These are phyloP conservation scores for Pseudomyrmex sp. DNA, from an alignment of 1,140 invertebrate species.

Conservation along the genomic window DNA sequence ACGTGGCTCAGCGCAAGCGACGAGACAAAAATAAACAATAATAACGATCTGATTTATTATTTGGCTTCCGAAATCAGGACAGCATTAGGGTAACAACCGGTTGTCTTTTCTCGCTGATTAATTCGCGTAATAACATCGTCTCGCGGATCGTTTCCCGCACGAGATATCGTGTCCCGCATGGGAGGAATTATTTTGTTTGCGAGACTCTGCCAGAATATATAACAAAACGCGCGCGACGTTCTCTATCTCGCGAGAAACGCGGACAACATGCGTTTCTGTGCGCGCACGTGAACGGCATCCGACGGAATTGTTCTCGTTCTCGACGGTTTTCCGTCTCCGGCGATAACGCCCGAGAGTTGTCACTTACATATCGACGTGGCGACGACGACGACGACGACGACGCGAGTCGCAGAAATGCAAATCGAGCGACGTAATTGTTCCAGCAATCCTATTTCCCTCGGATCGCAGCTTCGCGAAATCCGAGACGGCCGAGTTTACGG, in stretches of 20 bases:
- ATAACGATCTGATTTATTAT: constrained; percentile 51
- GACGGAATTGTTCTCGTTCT: constrained; percentile 20
- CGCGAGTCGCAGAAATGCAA: constrained; percentile 33
- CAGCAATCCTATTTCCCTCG: constrained; percentile 56
- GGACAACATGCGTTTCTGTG: not conserved
- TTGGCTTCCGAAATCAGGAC: constrained; percentile 38
- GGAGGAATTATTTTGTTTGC: not conserved
- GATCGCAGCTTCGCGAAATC: constrained; percentile 47
- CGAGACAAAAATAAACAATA: constrained; percentile 37
- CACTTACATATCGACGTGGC: constrained; percentile 11
- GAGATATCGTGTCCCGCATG: constrained; percentile 6
- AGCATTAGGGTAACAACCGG: constrained; percentile 23
- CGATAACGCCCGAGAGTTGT: constrained; percentile 32
- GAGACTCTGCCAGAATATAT: constrained; percentile 42
- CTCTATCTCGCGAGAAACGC: not conserved
- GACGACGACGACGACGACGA: not conserved
- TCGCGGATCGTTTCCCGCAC: constrained; percentile 26
- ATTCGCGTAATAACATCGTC: constrained; percentile 25
- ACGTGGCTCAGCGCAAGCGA: not conserved
- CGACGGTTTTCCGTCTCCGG: not conserved
- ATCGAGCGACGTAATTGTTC: constrained; percentile 46
- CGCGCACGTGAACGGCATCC: not conserved
- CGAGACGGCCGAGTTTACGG: constrained; percentile 58
- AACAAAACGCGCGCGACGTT: not conserved
- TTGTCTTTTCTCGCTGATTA: constrained; percentile 54